Evolutionary conservation across 2,888 invertebrate genomes (phyloP).

Genomic region (Drosophila anomelani): DNA sequence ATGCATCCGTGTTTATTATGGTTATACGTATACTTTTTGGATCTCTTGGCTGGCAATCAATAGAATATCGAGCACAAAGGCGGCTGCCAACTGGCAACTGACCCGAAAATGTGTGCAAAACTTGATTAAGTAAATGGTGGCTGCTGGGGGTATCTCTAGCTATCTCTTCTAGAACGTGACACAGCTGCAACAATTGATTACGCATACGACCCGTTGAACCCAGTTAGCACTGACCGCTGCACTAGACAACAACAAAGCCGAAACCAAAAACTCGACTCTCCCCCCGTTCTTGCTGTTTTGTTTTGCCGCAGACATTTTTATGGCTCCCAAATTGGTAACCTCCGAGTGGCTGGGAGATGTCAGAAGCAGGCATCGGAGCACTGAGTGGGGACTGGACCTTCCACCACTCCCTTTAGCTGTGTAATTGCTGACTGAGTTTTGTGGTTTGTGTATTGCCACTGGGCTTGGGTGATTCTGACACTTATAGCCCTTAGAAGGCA

Average conservation of each 20-base stretch:
- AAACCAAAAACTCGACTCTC: conserved; percentile 18
- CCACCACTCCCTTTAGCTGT: conserved; percentile 2
- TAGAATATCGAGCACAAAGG: conserved; percentile 56
- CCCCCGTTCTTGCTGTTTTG: conserved; percentile 19
- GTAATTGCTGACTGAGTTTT: conserved; percentile 61
- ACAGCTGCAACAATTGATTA: conserved; percentile 74
- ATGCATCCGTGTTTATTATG: conserved; percentile 51
- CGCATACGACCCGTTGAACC: conserved; percentile 71
- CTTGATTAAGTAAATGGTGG: conserved; percentile 76
- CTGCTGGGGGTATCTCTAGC: conserved; percentile 21
- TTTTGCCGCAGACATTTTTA: conserved; percentile 71
- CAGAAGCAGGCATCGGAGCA: conserved; percentile 46
- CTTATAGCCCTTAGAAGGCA: conserved; percentile 34
- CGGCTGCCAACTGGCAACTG: conserved; percentile 74
- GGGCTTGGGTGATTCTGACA: conserved; percentile 37
- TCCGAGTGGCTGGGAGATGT: conserved; percentile 45
- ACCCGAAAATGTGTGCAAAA: conserved; percentile 73
- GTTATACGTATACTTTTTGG: neutral
- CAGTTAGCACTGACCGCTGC: conserved; percentile 46
- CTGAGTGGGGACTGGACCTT: conserved; percentile 28
- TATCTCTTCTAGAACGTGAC: conserved; percentile 42
- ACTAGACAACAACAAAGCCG: conserved; percentile 26
- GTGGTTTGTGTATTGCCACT: conserved; percentile 38
- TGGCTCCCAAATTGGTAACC: conserved; percentile 56
- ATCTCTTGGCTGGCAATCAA: conserved; percentile 57